Base-by-base conservation (phyloP, 2,797 vertebrate genomes). In the Heliangelus exortis region DNA sequence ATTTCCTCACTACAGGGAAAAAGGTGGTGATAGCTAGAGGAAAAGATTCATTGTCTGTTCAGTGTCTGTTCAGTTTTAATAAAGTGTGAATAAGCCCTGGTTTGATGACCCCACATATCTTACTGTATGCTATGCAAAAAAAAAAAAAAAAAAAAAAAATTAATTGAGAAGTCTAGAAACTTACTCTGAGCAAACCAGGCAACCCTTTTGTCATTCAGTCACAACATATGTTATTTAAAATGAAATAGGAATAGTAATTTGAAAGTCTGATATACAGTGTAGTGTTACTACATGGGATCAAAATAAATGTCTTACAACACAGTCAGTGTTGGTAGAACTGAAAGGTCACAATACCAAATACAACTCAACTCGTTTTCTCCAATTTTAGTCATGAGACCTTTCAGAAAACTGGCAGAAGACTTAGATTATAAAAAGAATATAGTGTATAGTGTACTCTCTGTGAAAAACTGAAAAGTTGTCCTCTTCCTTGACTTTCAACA, bases 1-100 rank as follows among this genome's bases (percentile, higher is more conserved):
- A 65, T 77, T 87, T 54, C 50, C 33, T 84, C 65, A 61, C 78
- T 95, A 59, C 59, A 77, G 63, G 74, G 77, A 76, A 90, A 84
- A 91, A 66, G 47, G 48, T 84, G 47, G 31, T 66, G 50, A 55
- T 74, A 89, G 31, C 65, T 62, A 55, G 29, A 89, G 50, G 65
- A 84, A 92, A 80, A 48, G 31, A 47, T 48, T 45, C 45, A 45
- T 45, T 76, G 34, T 54, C 39, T 39, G 39, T 39, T 79, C 41
- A 31, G 5, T 74, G 41, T 57, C 79, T 84, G 22, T 25, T 80
- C 68, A 63, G 28, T 87, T 95, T 85, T 58, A 83, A 65, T 65
- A 71, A 83, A 79, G 51, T 43, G 18, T 10, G 89, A 93, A 85
- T 58, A 78, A 82, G 79, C 29, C 15, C 66, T 41, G 23, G 11